Base-by-base conservation (phyloP, 2,113 vertebrate genomes). In the Charadrius vociferus region DNA sequence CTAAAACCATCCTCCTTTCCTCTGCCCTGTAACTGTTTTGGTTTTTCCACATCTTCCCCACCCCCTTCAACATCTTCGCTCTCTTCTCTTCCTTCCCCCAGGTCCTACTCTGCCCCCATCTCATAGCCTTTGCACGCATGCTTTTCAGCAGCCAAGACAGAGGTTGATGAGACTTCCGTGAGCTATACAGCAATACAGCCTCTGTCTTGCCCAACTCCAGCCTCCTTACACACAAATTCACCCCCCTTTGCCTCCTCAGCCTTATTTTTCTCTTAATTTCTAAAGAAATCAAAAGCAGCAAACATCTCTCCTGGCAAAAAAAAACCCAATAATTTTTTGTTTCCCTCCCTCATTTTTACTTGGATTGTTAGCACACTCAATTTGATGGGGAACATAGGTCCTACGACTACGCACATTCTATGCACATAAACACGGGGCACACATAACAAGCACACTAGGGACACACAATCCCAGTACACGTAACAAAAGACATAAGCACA, bases 11-110 rank as follows among this genome's bases (percentile, higher is more conserved):
- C 81, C 65, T 96, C 68, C 84, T 55, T 87, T 62, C 24, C 30
- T 82, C 70, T 94, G 95, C 96, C 81, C 94, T 96, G 90, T 23
- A 96, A 95, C 91, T 67, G 77, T 96, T 96, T 65, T 77, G 72
- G 26, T 81, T 93, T 55, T 84, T 34, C 52, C 30, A 29, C 8
- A 6, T 59, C 66, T 88, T 90, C 72, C 89, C 89, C 90, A 86
- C 71, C 87, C 94, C 91, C 93, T 91, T 81, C 87, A 62, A 62
- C 79, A 83, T 94, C 96, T 97, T 92, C 0, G 1, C 62, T 79
- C 52, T 81, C 83, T 70, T 91, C 78, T 59, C 86, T 80, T 88
- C 83, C 72, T 96, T 92, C 89, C 91, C 71, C 58, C 86, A 59
- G 93, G 96, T 95, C 77, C 58, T 87, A 9, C 93, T 73, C 81